phyloP scores from a whole-genome alignment of 92 coral and sea anemone genomes.

The Zoanthus solanderi region DNA sequence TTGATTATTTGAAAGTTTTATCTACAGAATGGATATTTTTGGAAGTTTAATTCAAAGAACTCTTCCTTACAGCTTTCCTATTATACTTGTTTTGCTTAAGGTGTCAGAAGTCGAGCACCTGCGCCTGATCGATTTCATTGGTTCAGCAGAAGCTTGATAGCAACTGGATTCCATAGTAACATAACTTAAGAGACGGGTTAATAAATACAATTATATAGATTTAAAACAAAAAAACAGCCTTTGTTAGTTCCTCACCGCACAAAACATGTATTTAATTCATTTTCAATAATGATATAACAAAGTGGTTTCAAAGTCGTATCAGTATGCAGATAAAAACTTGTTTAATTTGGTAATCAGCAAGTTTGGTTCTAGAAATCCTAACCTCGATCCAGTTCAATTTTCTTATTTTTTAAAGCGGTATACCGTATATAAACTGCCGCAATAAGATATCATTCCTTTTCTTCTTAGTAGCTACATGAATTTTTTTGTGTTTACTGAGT shows the following conservation, averaged over 20 bases:
- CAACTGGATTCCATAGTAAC: constrained; percentile 3
- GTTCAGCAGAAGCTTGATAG: neutral
- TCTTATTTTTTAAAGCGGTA: no score
- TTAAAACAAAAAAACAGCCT: neutral
- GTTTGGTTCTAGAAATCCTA: no score
- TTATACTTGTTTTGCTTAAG: neutral
- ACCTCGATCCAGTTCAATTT: no score
- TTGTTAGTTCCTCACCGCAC: neutral
- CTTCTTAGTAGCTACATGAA: no score
- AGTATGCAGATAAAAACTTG: no score
- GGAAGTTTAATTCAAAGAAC: neutral
- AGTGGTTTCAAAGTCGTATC: no score
- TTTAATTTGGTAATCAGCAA: no score
- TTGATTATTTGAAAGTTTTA: neutral
- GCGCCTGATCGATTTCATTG: neutral
- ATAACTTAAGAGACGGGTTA: neutral
- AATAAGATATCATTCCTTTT: no score
- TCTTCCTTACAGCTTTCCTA: neutral
- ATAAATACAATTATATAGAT: neutral
- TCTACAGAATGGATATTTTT: neutral
- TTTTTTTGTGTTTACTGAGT: no score
- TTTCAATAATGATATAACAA: no score
- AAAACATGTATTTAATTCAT: no score
- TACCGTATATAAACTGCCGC: no score
- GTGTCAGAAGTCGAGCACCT: neutral